phyloP scores from a whole-genome alignment of 2,888 invertebrate genomes.

The Cantharis rustica region DNA sequence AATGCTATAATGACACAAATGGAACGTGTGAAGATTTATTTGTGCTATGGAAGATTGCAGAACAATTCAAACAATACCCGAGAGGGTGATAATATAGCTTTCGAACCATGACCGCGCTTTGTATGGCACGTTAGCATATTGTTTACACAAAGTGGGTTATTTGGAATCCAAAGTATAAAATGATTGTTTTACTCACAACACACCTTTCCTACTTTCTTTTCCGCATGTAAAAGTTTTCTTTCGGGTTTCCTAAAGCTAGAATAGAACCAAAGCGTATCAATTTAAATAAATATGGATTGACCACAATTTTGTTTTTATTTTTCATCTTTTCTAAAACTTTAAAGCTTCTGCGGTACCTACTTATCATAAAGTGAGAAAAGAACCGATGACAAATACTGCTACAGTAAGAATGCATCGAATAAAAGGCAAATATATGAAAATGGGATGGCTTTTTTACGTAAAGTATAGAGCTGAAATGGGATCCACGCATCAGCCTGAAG shows the following conservation, averaged over 20 bases:
- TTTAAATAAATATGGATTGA: not conserved
- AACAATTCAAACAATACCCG: conserved; percentile 44
- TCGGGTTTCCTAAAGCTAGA: too few relatives aligned
- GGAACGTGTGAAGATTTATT: conserved; percentile 43
- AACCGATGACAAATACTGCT: conserved; percentile 42
- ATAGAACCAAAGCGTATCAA: not conserved
- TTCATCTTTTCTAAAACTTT: not conserved
- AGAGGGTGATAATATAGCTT: conserved; percentile 42
- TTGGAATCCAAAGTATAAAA: conserved; percentile 9
- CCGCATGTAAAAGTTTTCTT: not conserved
- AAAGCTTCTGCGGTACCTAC: conserved; percentile 14
- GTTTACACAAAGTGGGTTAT: conserved; percentile 40
- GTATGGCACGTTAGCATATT: conserved; percentile 40
- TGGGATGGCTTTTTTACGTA: conserved; percentile 53
- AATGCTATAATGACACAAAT: conserved; percentile 35
- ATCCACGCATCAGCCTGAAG: conserved; percentile 52
- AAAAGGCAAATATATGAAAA: conserved; percentile 54
- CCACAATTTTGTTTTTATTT: conserved; percentile 4
- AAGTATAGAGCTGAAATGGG: conserved; percentile 51
- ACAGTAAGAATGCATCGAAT: conserved; percentile 48
- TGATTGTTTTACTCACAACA: not conserved
- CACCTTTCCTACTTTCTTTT: not conserved
- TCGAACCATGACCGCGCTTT: conserved; percentile 34
- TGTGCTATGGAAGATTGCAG: conserved; percentile 39
- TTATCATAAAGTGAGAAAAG: conserved; percentile 35